These are phyloP conservation scores for Trachymyrmex septentrionalis DNA, from an alignment of 1,140 invertebrate species.

Conservation along the genomic window DNA sequence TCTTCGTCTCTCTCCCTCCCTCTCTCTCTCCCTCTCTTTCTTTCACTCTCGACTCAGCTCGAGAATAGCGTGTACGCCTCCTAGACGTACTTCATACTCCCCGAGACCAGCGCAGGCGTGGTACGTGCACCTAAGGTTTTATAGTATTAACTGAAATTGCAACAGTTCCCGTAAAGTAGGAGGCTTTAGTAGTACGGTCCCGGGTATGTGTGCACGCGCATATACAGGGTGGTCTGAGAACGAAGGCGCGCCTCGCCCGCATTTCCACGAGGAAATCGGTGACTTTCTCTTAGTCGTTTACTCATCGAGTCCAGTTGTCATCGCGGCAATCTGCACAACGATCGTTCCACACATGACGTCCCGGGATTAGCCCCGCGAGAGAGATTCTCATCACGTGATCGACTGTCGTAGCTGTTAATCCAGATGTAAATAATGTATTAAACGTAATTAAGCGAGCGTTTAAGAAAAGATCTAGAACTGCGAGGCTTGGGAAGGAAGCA, in stretches of 20 bases:
- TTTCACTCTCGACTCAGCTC: neutral
- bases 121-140: conserved; percentile 80
- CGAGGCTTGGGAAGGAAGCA: neutral
- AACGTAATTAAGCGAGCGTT: neutral
- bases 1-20: conserved; percentile 17
- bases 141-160: conserved; percentile 84
- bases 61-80: conserved; percentile 40
- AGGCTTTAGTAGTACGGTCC: conserved; percentile 55
- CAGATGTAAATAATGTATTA: neutral
- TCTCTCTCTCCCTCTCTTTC: neutral
- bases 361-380: neutral
- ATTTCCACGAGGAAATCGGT: conserved; percentile 28
- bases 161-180: conserved; percentile 79
- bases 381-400: neutral
- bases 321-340: neutral
- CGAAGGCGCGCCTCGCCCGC: conserved; percentile 1
- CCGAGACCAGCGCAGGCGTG: conserved; percentile 30
- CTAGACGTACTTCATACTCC: conserved; percentile 32
- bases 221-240: conserved; percentile 63
- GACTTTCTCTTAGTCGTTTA: conserved; percentile 40
- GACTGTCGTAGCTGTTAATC: neutral
- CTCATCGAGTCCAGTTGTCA: neutral
- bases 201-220: conserved; percentile 37
- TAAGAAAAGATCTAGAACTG: neutral
- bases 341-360: neutral